Evolutionary conservation across 2,797 vertebrate species (phyloP), one percentile per base, ranked within the genome.

Genomic region (Brachyalestes nurse): DNA sequence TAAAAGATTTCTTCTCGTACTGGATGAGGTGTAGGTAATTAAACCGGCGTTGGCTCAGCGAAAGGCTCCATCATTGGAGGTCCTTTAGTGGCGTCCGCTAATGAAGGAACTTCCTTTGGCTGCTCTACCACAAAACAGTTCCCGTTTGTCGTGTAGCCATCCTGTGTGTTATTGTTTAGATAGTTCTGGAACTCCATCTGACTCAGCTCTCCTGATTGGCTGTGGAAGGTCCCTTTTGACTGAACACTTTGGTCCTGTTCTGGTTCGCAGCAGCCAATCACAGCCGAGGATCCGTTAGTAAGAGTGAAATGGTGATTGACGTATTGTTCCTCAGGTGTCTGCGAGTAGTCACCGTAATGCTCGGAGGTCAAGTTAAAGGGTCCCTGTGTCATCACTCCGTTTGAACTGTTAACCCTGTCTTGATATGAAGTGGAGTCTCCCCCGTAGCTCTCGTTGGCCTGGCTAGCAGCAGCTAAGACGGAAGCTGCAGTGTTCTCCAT

Each of bases 171-270:
- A 90, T 95, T 96, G 95, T 98, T 99, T 92, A 98, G 94, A 93
- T 96, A 97, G 57, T 97, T 96, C 80, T 97, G 96, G 90, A 97
- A 96, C 90, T 96, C 96, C 85, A 95, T 92, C 90, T 94, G 96
- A 10, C 93, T 91, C 88, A 93, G 94, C 79, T 64, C 89, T 21
- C 94, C 92, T 16, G 94, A 92, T 60, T 95, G 96, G 84, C 97
- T 95, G 0, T 86, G 76, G 64, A 96, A 96, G 3, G 94, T 89
- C 70, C 89, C 92, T 88, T 92, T 96, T 84, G 96, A 94, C 69
- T 90, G 87, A 82, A 87, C 82, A 45, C 92, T 90, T 78, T 93
- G 92, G 58, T 97, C 96, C 23, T 89, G 94, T 78, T 98, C 96
- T 0, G 96, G 91, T 0, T 95, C 89, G 87, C 94, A 96, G 93